Conservation (phyloP, 1,140 invertebrate species). For the Chlorops oryzae region DNA sequence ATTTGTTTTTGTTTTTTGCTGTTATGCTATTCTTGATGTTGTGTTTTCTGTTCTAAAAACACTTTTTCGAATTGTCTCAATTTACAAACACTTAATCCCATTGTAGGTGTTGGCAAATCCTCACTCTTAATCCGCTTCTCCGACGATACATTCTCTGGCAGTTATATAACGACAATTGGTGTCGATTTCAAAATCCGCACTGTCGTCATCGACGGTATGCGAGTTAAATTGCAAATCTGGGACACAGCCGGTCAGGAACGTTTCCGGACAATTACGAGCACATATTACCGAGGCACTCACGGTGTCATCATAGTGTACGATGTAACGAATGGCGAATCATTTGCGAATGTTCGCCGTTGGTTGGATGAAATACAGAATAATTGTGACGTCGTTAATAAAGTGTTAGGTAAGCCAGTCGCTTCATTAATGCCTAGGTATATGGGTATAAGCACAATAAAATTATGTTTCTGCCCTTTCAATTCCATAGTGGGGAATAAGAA, state of each 20-base stretch:
- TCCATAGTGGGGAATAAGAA: slow-evolving; percentile 97
- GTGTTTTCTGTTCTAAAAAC: too few relatives aligned
- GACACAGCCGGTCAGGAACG: slow-evolving; percentile 85
- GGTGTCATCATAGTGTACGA: slow-evolving; percentile 99
- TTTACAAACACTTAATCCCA: too few relatives aligned
- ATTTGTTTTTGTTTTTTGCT: too few relatives aligned
- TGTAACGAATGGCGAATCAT: slow-evolving; percentile 97
- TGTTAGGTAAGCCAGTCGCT: slow-evolving; percentile 69
- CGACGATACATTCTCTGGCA: slow-evolving; percentile 96
- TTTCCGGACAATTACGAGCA: slow-evolving; percentile 54
- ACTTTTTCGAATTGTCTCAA: too few relatives aligned
- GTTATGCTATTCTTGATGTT: too few relatives aligned
- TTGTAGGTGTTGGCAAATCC: slow-evolving; percentile 99
- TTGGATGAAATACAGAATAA: slow-evolving; percentile 99
- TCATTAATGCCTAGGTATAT: neutral
- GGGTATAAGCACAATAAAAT: too few relatives aligned
- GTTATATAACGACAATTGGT: slow-evolving; percentile 99
- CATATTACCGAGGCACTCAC: slow-evolving; percentile 97
- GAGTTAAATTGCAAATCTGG: slow-evolving; percentile 99
- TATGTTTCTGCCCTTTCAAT: slow-evolving; percentile 6
- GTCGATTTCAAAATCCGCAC: slow-evolving; percentile 99
- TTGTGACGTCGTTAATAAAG: slow-evolving; percentile 98
- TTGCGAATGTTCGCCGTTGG: slow-evolving; percentile 97
- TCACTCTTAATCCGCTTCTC: slow-evolving; percentile 94
- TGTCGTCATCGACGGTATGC: slow-evolving; percentile 86